Conservation (phyloP, 2,888 invertebrate genomes). For the Drosophila pegasa region DNA sequence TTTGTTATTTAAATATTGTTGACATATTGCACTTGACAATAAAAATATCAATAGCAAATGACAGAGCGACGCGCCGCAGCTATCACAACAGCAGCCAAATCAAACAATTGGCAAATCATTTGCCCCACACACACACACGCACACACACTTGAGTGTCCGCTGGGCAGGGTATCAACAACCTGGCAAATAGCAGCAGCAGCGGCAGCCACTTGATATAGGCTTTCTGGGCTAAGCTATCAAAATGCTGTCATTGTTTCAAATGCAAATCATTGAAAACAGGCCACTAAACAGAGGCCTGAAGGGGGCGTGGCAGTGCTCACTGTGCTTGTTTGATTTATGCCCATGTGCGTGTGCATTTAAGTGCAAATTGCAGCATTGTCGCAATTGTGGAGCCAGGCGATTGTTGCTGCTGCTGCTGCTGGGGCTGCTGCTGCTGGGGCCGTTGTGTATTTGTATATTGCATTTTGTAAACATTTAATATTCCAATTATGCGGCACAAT, state of each 20-base stretch:
- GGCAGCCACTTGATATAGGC: slow-evolving; percentile 17
- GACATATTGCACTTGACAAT: slow-evolving; percentile 46
- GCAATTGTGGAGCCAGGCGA: slow-evolving; percentile 13
- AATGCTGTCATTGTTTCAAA: slow-evolving; percentile 70
- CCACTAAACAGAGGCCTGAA: slow-evolving; percentile 55
- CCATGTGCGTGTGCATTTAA: slow-evolving; percentile 68
- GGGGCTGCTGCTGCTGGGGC: slow-evolving; percentile 10
- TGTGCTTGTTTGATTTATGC: slow-evolving; percentile 70
- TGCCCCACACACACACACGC: slow-evolving; percentile 11
- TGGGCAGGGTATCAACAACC: slow-evolving; percentile 26
- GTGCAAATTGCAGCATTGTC: slow-evolving; percentile 70
- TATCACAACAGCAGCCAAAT: slow-evolving; percentile 49
- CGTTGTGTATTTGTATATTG: slow-evolving; percentile 68
- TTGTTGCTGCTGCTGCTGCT: slow-evolving; percentile 14
- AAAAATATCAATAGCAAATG: slow-evolving; percentile 39
- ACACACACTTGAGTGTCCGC: background rate
- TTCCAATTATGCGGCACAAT: slow-evolving; percentile 77
- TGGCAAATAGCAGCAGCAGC: slow-evolving; percentile 20
- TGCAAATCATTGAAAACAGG: slow-evolving; percentile 68
- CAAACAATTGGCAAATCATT: slow-evolving; percentile 62
- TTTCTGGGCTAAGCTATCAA: slow-evolving; percentile 45
- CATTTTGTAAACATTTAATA: slow-evolving; percentile 79
- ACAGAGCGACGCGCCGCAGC: slow-evolving; percentile 34
- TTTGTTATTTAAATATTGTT: slow-evolving; percentile 47
- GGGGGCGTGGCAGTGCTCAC: background rate